Conservation (phyloP, 2,797 vertebrate genomes). For the Rhinoraja longicauda region DNA sequence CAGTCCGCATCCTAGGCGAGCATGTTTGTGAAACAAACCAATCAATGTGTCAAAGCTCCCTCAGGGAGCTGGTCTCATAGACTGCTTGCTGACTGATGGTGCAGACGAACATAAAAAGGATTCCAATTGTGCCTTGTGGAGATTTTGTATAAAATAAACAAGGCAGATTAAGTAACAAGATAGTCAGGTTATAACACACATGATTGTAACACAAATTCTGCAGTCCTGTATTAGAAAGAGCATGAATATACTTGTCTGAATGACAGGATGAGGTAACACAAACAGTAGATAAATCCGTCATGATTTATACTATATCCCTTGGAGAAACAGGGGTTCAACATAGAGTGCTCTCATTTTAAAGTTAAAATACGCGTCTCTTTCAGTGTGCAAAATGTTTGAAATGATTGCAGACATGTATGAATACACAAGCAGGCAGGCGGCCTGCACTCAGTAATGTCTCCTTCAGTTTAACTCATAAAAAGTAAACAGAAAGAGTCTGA, state of each 20-base stretch:
- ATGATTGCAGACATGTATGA: neutral
- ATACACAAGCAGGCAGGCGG: neutral
- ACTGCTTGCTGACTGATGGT: slow-evolving; percentile 3
- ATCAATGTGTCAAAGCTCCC: neutral
- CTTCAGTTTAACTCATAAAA: neutral
- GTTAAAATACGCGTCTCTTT: neutral
- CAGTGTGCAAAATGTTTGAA: slow-evolving; percentile 5
- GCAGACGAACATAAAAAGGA: neutral
- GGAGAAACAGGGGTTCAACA: neutral
- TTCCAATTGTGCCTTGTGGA: slow-evolving; percentile 22
- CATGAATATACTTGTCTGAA: slow-evolving; percentile 4
- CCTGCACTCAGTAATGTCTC: neutral
- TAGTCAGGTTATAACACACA: slow-evolving; percentile 7
- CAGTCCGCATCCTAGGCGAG: no score
- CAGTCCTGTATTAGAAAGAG: neutral
- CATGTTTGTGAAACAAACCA: neutral
- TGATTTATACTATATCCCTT: neutral
- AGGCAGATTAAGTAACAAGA: slow-evolving; percentile 9
- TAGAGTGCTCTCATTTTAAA: neutral
- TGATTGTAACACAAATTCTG: no score
- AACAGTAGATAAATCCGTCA: neutral
- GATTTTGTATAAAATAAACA: slow-evolving; percentile 9
- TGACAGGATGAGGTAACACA: neutral
- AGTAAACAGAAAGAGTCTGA: slow-evolving; percentile 27
- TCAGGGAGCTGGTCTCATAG: neutral